Evolutionary conservation across 2,888 invertebrate species (phyloP).

Genomic region (Mylabris sibirica): DNA sequence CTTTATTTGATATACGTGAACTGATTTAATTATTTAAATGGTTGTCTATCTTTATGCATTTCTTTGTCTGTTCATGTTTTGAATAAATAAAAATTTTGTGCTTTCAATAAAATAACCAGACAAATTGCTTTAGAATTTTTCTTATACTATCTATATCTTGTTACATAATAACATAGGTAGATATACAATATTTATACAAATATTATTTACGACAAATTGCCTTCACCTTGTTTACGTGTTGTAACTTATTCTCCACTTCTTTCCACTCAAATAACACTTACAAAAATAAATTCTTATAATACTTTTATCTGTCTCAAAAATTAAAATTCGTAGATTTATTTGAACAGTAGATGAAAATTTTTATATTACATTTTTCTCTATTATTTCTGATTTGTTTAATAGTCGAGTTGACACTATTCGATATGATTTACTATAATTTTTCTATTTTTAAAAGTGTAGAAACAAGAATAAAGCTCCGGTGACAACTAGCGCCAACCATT

Average conservation of each 20-base stretch:
- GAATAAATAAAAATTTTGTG: neutral
- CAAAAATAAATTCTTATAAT: neutral
- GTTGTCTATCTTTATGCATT: neutral
- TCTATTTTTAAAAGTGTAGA: neutral
- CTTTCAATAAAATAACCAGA: neutral
- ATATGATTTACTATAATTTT: neutral
- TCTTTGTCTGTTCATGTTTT: neutral
- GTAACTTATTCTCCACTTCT: neutral
- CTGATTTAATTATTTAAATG: conserved; percentile 7
- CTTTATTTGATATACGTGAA: conserved; percentile 1
- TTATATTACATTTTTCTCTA: too few relatives aligned
- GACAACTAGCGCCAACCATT: neutral
- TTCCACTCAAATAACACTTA: neutral
- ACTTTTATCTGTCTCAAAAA: too few relatives aligned
- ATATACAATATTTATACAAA: neutral
- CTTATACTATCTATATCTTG: neutral
- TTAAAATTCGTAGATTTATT: too few relatives aligned
- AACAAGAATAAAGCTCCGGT: neutral
- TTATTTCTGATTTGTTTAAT: neutral
- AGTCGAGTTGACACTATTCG: neutral
- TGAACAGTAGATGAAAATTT: too few relatives aligned
- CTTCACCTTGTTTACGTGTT: neutral
- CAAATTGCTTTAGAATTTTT: neutral
- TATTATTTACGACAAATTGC: neutral
- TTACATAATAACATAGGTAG: neutral